Evolutionary conservation across 2,888 invertebrate species (phyloP).

Genomic region (Eurois occulta): DNA sequence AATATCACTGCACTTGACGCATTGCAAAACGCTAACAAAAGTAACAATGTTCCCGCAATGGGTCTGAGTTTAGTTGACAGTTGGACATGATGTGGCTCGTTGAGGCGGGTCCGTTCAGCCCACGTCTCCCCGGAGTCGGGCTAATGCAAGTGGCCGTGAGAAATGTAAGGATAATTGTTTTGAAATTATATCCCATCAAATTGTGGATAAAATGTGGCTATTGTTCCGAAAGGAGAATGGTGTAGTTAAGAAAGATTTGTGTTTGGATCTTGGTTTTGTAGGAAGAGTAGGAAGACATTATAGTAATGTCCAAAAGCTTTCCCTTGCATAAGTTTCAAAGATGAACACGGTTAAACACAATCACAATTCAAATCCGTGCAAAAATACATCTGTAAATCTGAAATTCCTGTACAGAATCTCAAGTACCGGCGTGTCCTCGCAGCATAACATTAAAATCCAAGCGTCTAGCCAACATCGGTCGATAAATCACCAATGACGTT

Average conservation of each 20-base stretch:
- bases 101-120: slow-evolving; percentile 79
- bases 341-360: slow-evolving; percentile 13
- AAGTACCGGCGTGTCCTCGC: slow-evolving; percentile 65
- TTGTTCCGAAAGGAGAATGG: slow-evolving; percentile 32
- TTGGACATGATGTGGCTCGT: slow-evolving; percentile 78
- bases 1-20: slow-evolving; percentile 48
- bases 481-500: slow-evolving; percentile 85
- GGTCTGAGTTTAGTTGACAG: slow-evolving; percentile 75
- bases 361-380: slow-evolving; percentile 47
- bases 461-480: slow-evolving; percentile 71
- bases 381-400: slow-evolving; percentile 57
- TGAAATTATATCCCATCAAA: slow-evolving; percentile 52
- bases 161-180: slow-evolving; percentile 65
- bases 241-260: slow-evolving; percentile 18
- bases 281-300: not conserved
- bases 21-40: slow-evolving; percentile 58
- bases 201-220: slow-evolving; percentile 32
- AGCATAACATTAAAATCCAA: slow-evolving; percentile 70
- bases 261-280: not conserved
- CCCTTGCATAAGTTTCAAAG: not conserved
- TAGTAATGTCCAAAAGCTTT: not conserved
- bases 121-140: slow-evolving; percentile 67
- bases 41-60: slow-evolving; percentile 64
- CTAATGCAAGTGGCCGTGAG: slow-evolving; percentile 64
- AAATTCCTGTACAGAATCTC: slow-evolving; percentile 56